phyloP scores from a whole-genome alignment of 2,888 invertebrate species.

The Lysandra coridon region DNA sequence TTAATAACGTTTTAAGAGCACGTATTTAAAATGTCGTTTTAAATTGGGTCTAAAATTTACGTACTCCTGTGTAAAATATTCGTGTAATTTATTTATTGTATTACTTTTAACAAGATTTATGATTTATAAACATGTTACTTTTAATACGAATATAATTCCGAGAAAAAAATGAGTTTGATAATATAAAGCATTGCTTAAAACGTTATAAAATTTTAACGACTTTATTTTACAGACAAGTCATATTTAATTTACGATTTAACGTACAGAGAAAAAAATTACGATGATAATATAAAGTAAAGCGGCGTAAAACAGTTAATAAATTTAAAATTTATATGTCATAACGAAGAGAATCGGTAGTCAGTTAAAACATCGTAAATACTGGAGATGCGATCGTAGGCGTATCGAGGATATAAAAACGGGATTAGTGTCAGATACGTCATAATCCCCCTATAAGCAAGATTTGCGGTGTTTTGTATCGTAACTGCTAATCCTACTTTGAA shows the following conservation, averaged over 20 bases:
- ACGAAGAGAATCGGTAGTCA: constrained; percentile 49
- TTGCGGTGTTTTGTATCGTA: constrained; percentile 53
- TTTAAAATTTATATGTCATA: constrained; percentile 42
- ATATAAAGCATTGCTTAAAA: constrained; percentile 8
- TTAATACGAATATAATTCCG: neutral
- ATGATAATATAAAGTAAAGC: constrained; percentile 3
- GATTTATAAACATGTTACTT: constrained; percentile 8
- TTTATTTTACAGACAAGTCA: constrained; percentile 7
- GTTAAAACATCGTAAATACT: constrained; percentile 57
- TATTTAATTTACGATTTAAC: constrained; percentile 25
- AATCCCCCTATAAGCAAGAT: constrained; percentile 64
- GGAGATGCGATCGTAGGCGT: constrained; percentile 57
- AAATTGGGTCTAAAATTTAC: neutral
- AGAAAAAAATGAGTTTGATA: neutral
- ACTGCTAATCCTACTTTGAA: constrained; percentile 31
- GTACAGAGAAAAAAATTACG: constrained; percentile 25
- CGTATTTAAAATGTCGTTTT: neutral
- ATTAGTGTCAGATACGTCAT: constrained; percentile 61
- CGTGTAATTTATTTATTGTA: neutral
- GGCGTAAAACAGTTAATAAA: constrained; percentile 41
- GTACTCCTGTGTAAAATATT: neutral
- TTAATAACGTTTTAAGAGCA: neutral
- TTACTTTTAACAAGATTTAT: neutral
- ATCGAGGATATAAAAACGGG: constrained; percentile 60
- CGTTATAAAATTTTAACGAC: constrained; percentile 24